Evolutionary conservation across 2,888 invertebrate genomes (phyloP), one percentile per base, ranked within the genome.

Genomic region (Calameuta idolon): DNA sequence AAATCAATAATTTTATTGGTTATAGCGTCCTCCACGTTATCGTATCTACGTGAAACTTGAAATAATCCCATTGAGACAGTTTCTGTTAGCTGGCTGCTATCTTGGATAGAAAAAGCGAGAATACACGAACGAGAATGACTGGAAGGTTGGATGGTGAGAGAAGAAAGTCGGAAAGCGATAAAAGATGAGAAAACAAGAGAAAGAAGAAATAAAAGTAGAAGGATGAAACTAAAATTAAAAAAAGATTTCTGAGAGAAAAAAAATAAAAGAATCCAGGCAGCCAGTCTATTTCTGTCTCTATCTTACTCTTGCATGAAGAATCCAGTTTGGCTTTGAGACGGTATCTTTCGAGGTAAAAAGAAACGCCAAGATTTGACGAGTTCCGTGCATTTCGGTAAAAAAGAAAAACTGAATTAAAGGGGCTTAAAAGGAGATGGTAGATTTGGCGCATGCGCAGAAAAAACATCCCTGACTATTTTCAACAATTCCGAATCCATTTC

Each of bases 401-500:
- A 40, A 40, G 40, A 5, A 40, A 40, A 40, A 40, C 40, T 5
- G 55, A 55, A 55, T 55, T 15, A 55, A 55, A 15, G 55, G 55
- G 55, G 9, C 2, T 23, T 9, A 23, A 55, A 23, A 2, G 55
- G 9, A 55, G 55, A 55, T 5, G 23, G 15, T 55, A 55, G 5
- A 55, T 9, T 23, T 9, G 55, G 55, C 55, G 55, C 23, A 23
- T 55, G 55, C 55, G 55, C 55, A 55, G 55, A 55, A 23, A 0
- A 0, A 9, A 23, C 2, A 23, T 23, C 23, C 23, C 9, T 23
- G 23, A 84, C 86, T 85, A 83, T 86, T 87, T 84, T 83, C 87
- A 82, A 82, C 85, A 84, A 86, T 88, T 88, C 85, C 83, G 83
- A 88, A 87, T 87, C 88, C 88, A 89, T 89, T 89, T 88, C 84